Base-by-base conservation (phyloP, 2,113 vertebrate genomes). In the Lagopus leucura region DNA sequence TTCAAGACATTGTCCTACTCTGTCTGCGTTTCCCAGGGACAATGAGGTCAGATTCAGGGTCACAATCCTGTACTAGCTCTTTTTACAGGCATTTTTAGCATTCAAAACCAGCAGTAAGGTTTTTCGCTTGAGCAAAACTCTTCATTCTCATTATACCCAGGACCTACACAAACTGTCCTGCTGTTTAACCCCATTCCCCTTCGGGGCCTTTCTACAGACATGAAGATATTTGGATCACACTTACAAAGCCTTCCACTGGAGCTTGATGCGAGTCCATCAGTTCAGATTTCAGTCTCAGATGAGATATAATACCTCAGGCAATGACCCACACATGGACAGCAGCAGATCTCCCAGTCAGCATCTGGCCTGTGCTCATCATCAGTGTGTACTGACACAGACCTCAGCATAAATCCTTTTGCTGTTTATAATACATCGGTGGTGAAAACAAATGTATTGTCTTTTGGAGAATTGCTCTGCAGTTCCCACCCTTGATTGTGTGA, bases 271-370 rank as follows among this genome's bases (percentile, higher is more conserved):
- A 75, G 52, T n/a, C 57, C 52, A n/a, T 40, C 8, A 10, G 61
- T 86, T 88, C 73, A 52, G 52, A 32, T 94, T 93, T 94, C 80
- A 67, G 67, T 57, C 73, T 94, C 88, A 69, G 70, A 57, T 69
- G 69, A 81, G 90, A 48, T 81, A 52, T 58, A 80, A n/a, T 40
- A 86, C 76, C 69, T 83, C 89, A 82, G 86, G 63, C 80, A 72
- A 47, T 28, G 73, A 84, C 74, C 69, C 30, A 38, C 77, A 90
- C 18, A 4, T 34, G 66, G 73, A 65, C 74, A 86, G 50, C 54
- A 61, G 69, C 30, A 78, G 63, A 75, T 90, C 66, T 72, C 5
- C 0, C 36, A 79, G 66, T 70, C 61, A 90, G 63, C 76, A 87
- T 66, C 71, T 88, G 77, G 70, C 18, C 63, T 76, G 13, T 57